Evolutionary conservation across 2,888 invertebrate genomes (phyloP).

Genomic region (Chironomus riparius): DNA sequence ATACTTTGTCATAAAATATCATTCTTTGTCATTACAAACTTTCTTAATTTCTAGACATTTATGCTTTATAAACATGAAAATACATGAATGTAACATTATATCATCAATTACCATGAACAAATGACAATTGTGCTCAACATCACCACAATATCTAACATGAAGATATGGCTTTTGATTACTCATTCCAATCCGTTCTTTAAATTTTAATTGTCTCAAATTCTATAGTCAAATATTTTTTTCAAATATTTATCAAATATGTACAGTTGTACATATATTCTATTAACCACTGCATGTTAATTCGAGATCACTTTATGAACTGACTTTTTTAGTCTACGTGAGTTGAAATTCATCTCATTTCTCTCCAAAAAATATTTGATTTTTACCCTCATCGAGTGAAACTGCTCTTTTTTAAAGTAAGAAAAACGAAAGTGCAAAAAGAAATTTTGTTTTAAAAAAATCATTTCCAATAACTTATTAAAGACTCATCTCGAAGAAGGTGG

Average conservation of each 20-base stretch:
- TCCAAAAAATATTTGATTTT: not conserved
- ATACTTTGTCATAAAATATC: too few relatives aligned
- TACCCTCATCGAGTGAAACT: not conserved
- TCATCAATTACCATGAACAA: not conserved
- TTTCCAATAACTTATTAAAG: not conserved
- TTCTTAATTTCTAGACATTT: not conserved
- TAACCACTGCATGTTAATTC: not conserved
- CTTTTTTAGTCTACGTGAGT: not conserved
- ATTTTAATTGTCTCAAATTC: not conserved
- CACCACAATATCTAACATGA: slow-evolving; percentile 15
- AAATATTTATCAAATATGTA: not conserved
- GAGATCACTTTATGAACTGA: not conserved
- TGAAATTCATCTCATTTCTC: not conserved
- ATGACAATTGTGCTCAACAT: not conserved
- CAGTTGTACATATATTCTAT: not conserved
- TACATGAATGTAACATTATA: not conserved
- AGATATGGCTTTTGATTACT: not conserved
- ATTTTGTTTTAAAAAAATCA: not conserved
- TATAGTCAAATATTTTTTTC: not conserved
- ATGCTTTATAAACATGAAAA: not conserved
- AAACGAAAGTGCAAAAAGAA: not conserved
- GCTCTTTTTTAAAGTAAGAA: not conserved
- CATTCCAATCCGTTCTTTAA: not conserved
- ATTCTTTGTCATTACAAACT: not conserved
- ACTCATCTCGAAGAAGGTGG: not conserved